A percentile compares a stretch with the other conserved stretches of the same genome.
Evolutionary conservation across 2,113 vertebrate genomes (phyloP).

Genomic region (Taurulus bubalis): DNA sequence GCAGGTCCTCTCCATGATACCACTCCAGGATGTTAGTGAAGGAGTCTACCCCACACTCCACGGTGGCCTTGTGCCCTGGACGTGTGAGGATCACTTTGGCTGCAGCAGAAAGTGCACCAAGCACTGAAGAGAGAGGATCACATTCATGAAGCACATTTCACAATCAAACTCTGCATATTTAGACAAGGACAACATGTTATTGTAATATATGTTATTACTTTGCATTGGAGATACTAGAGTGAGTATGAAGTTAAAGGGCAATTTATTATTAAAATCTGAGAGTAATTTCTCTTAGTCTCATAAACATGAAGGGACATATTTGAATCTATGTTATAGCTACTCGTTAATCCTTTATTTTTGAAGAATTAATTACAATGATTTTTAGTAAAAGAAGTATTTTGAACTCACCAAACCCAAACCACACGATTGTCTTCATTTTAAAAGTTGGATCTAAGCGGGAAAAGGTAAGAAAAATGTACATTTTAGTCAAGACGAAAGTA

Average conservation of each 20-base stretch:
- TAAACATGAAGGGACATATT: background rate
- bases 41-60: background rate
- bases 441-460: background rate
- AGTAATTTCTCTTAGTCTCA: background rate
- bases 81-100: background rate
- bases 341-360: background rate
- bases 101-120: constrained; percentile 50
- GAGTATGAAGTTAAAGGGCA: background rate
- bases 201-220: background rate
- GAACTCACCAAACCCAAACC: constrained; percentile 68
- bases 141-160: background rate
- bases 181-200: background rate
- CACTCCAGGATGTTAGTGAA: accelerated
- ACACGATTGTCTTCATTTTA: constrained; percentile 43
- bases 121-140: constrained; percentile 45
- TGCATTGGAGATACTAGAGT: background rate
- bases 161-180: background rate
- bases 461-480: background rate
- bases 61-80: accelerated
- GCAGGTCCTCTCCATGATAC: accelerated
- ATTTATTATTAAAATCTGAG: constrained; percentile 4
- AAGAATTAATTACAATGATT: background rate
- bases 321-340: background rate
- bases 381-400: background rate
- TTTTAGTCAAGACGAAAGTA: background rate